Conservation (phyloP, 1,140 invertebrate species). For the Drosophila aff. region DNA sequence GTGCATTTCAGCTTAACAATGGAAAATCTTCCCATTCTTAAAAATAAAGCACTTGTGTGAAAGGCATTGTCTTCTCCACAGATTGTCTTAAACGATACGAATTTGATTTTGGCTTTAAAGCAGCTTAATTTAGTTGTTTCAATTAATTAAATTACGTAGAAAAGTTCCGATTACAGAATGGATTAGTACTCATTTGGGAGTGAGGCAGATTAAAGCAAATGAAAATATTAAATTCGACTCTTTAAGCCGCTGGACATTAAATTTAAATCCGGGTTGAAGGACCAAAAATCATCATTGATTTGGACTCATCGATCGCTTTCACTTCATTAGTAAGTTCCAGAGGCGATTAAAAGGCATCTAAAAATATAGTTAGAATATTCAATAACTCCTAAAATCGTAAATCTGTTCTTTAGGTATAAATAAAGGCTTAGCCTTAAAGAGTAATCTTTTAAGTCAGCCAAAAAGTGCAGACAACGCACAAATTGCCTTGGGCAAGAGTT, state of each 20-base stretch:
- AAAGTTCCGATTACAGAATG: background rate
- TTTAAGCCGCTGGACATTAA: background rate
- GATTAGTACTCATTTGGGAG: background rate
- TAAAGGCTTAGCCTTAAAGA: background rate
- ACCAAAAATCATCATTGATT: background rate
- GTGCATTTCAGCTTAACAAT: slow-evolving; percentile 4
- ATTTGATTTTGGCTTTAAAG: background rate
- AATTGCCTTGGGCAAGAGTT: background rate
- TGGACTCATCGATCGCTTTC: background rate
- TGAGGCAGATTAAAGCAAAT: too few relatives aligned
- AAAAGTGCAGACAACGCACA: slow-evolving; percentile 14
- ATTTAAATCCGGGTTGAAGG: background rate
- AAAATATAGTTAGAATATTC: too few relatives aligned
- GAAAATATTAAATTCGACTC: background rate
- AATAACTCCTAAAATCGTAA: too few relatives aligned
- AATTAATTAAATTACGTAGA: background rate
- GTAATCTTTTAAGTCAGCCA: too few relatives aligned
- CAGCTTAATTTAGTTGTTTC: background rate
- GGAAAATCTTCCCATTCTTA: too few relatives aligned
- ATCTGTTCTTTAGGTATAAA: background rate
- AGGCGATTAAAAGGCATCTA: background rate
- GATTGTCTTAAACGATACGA: background rate
- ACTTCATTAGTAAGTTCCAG: background rate
- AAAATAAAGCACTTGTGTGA: background rate
- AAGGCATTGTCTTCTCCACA: background rate